Evolutionary conservation across 2,888 invertebrate species (phyloP).

Genomic region (Drosophila eohydei): DNA sequence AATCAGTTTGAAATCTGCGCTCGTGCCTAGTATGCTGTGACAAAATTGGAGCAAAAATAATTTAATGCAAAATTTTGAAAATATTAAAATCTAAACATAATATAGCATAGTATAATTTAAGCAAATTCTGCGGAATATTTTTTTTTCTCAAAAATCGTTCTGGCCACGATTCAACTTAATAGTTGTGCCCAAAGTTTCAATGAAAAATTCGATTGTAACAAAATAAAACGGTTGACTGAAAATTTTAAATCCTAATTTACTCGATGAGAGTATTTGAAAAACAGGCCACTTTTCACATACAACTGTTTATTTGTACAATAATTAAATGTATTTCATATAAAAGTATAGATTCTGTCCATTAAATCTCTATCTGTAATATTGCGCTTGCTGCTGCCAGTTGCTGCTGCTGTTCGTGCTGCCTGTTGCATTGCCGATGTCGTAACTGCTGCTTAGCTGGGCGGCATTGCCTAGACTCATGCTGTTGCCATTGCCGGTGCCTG

Average conservation of each 20-base stretch:
- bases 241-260: too few species aligned
- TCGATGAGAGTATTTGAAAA: not conserved
- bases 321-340: conserved; percentile 21
- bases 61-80: not conserved
- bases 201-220: not conserved
- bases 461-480: conserved; percentile 38
- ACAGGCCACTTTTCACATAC: conserved; percentile 19
- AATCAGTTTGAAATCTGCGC: conserved; percentile 11
- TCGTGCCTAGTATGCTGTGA: not conserved
- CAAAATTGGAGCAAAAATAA: not conserved
- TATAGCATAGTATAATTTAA: not conserved
- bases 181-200: not conserved
- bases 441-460: conserved; percentile 33
- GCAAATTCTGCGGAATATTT: not conserved
- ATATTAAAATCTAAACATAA: not conserved
- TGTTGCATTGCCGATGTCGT: conserved; percentile 42
- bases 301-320: conserved; percentile 51
- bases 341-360: conserved; percentile 14
- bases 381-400: conserved; percentile 74
- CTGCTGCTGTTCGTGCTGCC: conserved; percentile 48
- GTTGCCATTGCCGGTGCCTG: conserved; percentile 10
- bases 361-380: conserved; percentile 74
- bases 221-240: not conserved
- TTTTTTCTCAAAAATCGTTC: not conserved
- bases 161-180: not conserved